Evolutionary conservation across 2,888 invertebrate genomes (phyloP), one percentile per base, ranked within the genome.

Genomic region (Rhorus exstirpatorius): DNA sequence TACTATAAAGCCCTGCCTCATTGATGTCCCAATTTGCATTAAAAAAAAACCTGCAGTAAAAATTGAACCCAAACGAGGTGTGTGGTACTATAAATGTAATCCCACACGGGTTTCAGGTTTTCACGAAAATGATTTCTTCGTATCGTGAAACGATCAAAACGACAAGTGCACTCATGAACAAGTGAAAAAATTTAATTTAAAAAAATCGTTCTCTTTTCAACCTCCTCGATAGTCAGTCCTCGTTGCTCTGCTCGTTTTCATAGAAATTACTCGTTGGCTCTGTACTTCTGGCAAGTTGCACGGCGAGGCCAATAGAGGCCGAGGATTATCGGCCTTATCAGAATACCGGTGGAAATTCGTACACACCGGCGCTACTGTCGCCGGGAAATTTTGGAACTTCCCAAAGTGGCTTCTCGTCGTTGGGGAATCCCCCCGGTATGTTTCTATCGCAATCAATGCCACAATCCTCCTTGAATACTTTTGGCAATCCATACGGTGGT

Each of bases 281-380:
- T 51, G 12, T 74, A 41, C 21, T 67, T 31, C 24, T 74, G 17
- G 67, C 24, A 3, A n/a, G 35, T 4, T 35, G 38, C 38, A 8
- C n/a, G 14, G 65, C 67, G n/a, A 79, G 46, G 58, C 58, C 67
- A 24, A 24, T 79, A 41, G 60, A 72, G 10, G 68, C 38, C 31
- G 75, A 80, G 19, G 67, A 75, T n/a, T 80, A 61, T 38, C 72
- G 61, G 1, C 67, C 58, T 49, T 80, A 75, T 17, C 75, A 75
- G 3, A 61, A 35, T 68, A 38, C 41, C 35, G 53, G 51, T 55
- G 68, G 53, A 49, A 68, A 75, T 60, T 67, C 53, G 19, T 80
- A 61, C 12, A 35, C 75, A n/a, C 41, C 60, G 6, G 58, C 65
- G 35, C n/a, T 76, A 26, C 3, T 70, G 8, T 61, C 77, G 12